Conservation (phyloP, 2,113 vertebrate species). For the Coptodon rendalli region DNA sequence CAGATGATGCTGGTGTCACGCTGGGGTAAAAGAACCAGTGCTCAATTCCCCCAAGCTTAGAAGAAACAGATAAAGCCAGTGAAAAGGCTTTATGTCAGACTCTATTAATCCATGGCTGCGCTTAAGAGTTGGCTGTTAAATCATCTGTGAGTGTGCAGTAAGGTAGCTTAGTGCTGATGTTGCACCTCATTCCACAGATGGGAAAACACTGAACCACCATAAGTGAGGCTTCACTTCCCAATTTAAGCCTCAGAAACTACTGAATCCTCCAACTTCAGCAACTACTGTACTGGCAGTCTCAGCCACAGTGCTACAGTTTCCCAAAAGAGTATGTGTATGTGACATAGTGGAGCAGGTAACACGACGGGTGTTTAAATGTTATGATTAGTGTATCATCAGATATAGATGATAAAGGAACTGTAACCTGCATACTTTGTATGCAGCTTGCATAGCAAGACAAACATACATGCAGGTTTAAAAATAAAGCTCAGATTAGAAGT, state of each 20-base stretch:
- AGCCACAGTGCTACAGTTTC: not conserved
- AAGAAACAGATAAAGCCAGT: slow-evolving; percentile 53
- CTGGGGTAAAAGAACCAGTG: slow-evolving; percentile 30
- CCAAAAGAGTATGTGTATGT: not conserved
- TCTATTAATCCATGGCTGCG: slow-evolving; percentile 59
- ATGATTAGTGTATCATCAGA: not conserved
- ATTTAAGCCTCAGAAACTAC: not conserved
- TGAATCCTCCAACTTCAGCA: not conserved
- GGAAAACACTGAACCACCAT: slow-evolving; percentile 37
- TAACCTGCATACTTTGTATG: not conserved
- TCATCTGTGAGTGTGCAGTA: slow-evolving; percentile 54
- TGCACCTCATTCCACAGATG: slow-evolving; percentile 55
- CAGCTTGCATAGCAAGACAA: too few species aligned
- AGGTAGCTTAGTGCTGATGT: slow-evolving; percentile 58
- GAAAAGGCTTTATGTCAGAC: slow-evolving; percentile 65
- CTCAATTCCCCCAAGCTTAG: slow-evolving; percentile 43
- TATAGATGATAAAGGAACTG: not conserved
- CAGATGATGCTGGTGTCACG: slow-evolving; percentile 40
- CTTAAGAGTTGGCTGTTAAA: slow-evolving; percentile 58
- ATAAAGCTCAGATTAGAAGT: not conserved
- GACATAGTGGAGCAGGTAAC: not conserved
- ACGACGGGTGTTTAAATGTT: not conserved
- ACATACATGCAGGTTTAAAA: not conserved
- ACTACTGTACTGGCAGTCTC: not conserved
- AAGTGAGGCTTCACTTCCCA: slow-evolving; percentile 10